Conservation (phyloP, 2,888 invertebrate genomes). For the Euzetes globulus region DNA sequence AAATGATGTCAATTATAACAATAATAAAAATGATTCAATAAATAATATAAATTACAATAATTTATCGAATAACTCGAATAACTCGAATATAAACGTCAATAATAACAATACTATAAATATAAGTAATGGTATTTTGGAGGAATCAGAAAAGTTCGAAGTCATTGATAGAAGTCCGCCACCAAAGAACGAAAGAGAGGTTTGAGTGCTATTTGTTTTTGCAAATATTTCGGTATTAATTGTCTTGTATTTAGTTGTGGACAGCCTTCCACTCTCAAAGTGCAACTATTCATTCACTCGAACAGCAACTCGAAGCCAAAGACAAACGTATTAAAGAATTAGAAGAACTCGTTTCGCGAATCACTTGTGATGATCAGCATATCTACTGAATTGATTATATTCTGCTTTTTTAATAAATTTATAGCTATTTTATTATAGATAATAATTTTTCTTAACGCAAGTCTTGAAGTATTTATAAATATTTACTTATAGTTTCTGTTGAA, state of each 20-base stretch:
- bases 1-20: too few relatives aligned
- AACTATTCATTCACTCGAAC: constrained; percentile 66
- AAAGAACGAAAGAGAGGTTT: constrained; percentile 35
- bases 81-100: neutral
- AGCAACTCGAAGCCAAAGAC: constrained; percentile 69
- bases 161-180: constrained; percentile 3
- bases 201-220: too few relatives aligned
- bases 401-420: neutral
- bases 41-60: constrained; percentile 13
- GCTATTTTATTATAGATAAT: neutral
- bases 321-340: constrained; percentile 71
- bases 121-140: neutral
- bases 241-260: constrained; percentile 57
- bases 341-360: constrained; percentile 47
- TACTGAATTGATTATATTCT: neutral
- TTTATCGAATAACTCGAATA: neutral
- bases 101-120: constrained; percentile 4
- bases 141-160: neutral
- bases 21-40: neutral
- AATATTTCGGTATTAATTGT: too few relatives aligned
- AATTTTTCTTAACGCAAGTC: neutral
- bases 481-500: neutral
- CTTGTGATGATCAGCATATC: neutral
- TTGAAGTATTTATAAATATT: neutral
- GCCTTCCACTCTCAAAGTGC: constrained; percentile 70